Evolutionary conservation across 2,888 invertebrate genomes (phyloP).

Genomic region (Ceriagrion tenellum): DNA sequence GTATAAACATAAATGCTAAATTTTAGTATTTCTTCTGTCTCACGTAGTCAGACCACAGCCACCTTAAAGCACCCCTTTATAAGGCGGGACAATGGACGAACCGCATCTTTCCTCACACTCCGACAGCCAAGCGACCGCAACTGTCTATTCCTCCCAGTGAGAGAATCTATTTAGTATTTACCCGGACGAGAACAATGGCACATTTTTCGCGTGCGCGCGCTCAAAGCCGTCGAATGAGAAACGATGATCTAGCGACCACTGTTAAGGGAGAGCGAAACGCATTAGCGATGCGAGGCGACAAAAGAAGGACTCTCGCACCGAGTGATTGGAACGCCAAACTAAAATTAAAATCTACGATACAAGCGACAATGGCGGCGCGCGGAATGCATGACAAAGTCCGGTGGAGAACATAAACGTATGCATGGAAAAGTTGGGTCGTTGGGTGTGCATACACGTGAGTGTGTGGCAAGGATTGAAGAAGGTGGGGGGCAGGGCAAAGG

Average conservation of each 20-base stretch:
- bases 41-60: no score
- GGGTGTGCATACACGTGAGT: neutral
- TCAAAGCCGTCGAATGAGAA: neutral
- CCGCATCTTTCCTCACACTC: neutral
- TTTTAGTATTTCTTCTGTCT: no score
- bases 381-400: neutral
- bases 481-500: no score
- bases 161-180: neutral
- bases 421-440: neutral
- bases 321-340: conserved; percentile 30
- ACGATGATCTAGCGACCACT: neutral
- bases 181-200: neutral
- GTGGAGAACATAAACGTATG: neutral
- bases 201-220: neutral
- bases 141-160: neutral
- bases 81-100: neutral
- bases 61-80: neutral
- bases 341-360: conserved; percentile 29
- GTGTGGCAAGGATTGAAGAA: neutral
- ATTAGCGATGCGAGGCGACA: neutral
- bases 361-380: neutral
- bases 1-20: no score
- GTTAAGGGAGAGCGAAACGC: neutral
- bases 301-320: neutral
- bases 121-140: neutral